Evolutionary conservation across 2,797 vertebrate genomes (phyloP).

Genomic region (Eospalax fontanierii): DNA sequence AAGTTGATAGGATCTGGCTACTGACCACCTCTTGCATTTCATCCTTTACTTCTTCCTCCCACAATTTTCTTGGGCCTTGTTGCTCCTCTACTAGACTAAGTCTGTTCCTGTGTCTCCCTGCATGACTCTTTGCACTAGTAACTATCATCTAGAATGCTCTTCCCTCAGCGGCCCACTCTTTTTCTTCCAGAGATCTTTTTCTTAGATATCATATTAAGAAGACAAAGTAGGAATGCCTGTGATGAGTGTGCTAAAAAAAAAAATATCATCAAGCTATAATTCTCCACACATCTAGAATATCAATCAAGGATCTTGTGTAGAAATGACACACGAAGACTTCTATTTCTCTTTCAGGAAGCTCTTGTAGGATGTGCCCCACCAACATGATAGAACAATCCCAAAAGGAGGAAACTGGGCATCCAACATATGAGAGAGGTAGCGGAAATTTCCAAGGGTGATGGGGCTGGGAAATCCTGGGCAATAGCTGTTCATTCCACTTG

Average conservation of each 20-base stretch:
- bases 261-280: not conserved
- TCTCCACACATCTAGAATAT: not conserved
- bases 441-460: constrained; percentile 10
- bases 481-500: not conserved
- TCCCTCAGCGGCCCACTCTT: not conserved
- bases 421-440: no score
- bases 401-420: constrained; percentile 9
- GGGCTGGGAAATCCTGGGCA: constrained; percentile 12
- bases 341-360: constrained; percentile 61
- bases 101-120: not conserved
- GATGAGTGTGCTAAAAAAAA: not conserved
- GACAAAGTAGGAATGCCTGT: not conserved
- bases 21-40: not conserved
- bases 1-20: not conserved
- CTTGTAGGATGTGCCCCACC: not conserved
- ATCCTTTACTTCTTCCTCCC: not conserved
- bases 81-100: not conserved
- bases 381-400: constrained; percentile 24
- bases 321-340: not conserved
- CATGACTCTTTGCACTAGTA: not conserved
- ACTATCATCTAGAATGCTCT: not conserved
- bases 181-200: not conserved
- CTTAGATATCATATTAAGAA: not conserved
- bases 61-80: not conserved
- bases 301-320: not conserved